These are phyloP conservation scores for Lampropteryx suffumata DNA, from an alignment of 2,888 invertebrate species.

Conservation along the genomic window DNA sequence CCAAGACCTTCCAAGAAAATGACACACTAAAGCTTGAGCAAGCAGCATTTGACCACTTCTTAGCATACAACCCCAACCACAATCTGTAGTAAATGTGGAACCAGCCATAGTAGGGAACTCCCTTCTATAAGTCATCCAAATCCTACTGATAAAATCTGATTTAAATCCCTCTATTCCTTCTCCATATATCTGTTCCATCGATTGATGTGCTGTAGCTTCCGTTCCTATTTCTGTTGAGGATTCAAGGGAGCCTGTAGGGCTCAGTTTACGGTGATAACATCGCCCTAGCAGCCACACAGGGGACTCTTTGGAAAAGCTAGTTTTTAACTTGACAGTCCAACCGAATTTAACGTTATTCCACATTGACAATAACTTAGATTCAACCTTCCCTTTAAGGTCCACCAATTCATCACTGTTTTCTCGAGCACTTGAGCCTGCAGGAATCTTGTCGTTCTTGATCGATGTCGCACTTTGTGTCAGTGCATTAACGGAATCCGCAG, in stretches of 20 bases:
- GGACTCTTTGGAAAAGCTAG: slow-evolving; percentile 91
- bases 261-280: slow-evolving; percentile 89
- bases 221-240: slow-evolving; percentile 84
- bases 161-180: slow-evolving; percentile 92
- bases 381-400: slow-evolving; percentile 89
- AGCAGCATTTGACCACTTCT: slow-evolving; percentile 96
- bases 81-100: slow-evolving; percentile 93
- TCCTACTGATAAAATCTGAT: slow-evolving; percentile 90
- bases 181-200: slow-evolving; percentile 81
- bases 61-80: slow-evolving; percentile 96
- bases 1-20: slow-evolving; percentile 94
- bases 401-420: slow-evolving; percentile 68
- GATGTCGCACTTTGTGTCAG: slow-evolving; percentile 46
- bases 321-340: slow-evolving; percentile 90
- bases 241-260: slow-evolving; percentile 82
- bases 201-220: slow-evolving; percentile 83
- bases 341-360: slow-evolving; percentile 97
- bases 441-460: slow-evolving; percentile 47
- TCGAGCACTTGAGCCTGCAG: slow-evolving; percentile 57
- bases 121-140: slow-evolving; percentile 94
- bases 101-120: slow-evolving; percentile 93
- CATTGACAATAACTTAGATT: slow-evolving; percentile 91
- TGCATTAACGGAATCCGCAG: slow-evolving; percentile 49
- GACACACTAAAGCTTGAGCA: slow-evolving; percentile 92
- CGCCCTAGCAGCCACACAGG: slow-evolving; percentile 93